phyloP scores from a whole-genome alignment of 2,888 invertebrate species.

The Perithous albicinctus region DNA sequence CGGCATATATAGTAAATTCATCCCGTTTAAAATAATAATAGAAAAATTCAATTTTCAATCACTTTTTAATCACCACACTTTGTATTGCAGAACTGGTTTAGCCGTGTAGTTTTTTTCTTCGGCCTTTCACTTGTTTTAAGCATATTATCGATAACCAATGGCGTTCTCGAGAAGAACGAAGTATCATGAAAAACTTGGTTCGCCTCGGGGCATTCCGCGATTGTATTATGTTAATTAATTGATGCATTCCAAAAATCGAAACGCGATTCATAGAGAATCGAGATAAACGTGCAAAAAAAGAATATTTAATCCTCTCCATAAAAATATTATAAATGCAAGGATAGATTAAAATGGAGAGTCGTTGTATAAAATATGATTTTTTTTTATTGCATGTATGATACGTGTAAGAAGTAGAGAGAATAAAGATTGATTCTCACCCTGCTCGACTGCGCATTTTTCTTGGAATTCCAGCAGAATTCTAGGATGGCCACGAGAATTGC shows the following conservation, averaged over 20 bases:
- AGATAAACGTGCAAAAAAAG: constrained; percentile 45
- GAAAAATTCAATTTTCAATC: too few relatives aligned
- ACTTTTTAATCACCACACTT: too few relatives aligned
- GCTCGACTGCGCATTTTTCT: constrained; percentile 93
- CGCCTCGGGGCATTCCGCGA: constrained; percentile 30
- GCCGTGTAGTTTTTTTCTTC: constrained; percentile 1
- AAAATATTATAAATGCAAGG: constrained; percentile 53
- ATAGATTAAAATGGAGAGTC: constrained; percentile 15
- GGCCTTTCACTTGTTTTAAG: constrained; percentile 29
- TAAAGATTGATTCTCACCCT: constrained; percentile 84
- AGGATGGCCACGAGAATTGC: constrained; percentile 96
- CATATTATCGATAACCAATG: constrained; percentile 7
- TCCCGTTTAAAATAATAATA: too few relatives aligned
- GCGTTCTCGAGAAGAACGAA: neutral
- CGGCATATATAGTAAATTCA: too few relatives aligned
- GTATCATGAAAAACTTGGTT: neutral
- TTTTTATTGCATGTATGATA: constrained; percentile 28
- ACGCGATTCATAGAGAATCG: constrained; percentile 69
- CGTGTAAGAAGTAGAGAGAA: constrained; percentile 9
- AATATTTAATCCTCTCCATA: constrained; percentile 49
- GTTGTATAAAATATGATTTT: neutral
- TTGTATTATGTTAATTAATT: constrained; percentile 29
- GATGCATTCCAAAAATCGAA: constrained; percentile 57
- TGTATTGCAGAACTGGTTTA: too few relatives aligned
- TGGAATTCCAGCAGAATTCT: constrained; percentile 98